phyloP scores from a whole-genome alignment of 2,797 vertebrate species.

The Chiloscyllium punctatum region DNA sequence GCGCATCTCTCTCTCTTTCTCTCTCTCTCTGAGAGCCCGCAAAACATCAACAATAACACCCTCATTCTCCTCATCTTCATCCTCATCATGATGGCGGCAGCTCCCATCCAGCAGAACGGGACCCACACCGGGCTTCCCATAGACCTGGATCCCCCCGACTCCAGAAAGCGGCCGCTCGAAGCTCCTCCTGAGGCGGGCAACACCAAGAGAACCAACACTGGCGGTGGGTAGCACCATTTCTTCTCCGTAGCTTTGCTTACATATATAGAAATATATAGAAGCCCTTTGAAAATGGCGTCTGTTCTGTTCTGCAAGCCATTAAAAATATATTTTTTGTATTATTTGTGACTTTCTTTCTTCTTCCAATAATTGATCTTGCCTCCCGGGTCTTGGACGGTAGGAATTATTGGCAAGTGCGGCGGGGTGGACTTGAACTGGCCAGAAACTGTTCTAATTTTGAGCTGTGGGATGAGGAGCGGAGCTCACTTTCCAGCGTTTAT shows the following conservation, averaged over 20 bases:
- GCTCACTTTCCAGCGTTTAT: not conserved
- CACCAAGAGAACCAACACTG: slow-evolving; percentile 72
- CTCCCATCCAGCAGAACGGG: slow-evolving; percentile 71
- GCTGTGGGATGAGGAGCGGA: not conserved
- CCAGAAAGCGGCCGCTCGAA: slow-evolving; percentile 67
- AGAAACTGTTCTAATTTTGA: not conserved
- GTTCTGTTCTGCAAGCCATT: not conserved
- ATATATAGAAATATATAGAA: not conserved
- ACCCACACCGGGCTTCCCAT: slow-evolving; percentile 66
- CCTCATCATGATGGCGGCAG: slow-evolving; percentile 68
- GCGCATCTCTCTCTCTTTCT: slow-evolving; percentile 40
- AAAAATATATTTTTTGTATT: slow-evolving; percentile 46
- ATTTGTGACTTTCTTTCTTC: not conserved
- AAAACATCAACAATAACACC: not conserved
- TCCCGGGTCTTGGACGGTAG: not conserved
- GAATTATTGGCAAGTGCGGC: not conserved
- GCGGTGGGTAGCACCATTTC: slow-evolving; percentile 58
- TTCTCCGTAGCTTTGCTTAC: not conserved
- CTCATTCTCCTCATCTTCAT: not conserved
- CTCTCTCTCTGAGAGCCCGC: not conserved
- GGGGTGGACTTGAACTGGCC: not conserved
- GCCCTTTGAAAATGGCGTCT: slow-evolving; percentile 42
- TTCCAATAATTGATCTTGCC: not conserved
- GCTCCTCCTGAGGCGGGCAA: slow-evolving; percentile 68
- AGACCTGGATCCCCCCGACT: slow-evolving; percentile 69